phyloP scores from a whole-genome alignment of 1,140 invertebrate species.

The Dysdera silvatica region DNA sequence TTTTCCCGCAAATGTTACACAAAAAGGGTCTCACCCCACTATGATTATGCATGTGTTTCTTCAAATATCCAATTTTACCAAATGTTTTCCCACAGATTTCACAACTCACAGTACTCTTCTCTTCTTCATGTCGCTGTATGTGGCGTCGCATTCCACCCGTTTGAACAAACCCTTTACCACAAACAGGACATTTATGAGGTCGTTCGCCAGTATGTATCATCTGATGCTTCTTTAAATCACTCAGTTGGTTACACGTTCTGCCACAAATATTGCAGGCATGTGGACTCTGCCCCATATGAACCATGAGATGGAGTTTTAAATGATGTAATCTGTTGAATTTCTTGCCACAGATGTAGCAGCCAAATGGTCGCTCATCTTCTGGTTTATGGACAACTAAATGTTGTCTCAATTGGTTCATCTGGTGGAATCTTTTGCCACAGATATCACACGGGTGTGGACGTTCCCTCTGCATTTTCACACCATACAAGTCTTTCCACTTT shows the following conservation, averaged over 20 bases:
- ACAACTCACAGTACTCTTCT: constrained; percentile 45
- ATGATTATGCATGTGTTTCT: constrained; percentile 66
- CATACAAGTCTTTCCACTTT: not conserved
- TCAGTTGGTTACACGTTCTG: constrained; percentile 18
- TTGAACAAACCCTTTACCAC: constrained; percentile 24
- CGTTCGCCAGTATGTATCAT: constrained; percentile 34
- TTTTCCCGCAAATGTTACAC: constrained; percentile 45
- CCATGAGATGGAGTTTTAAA: constrained; percentile 26
- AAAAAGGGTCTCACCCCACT: constrained; percentile 58
- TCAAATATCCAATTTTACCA: constrained; percentile 44
- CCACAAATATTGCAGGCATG: constrained; percentile 23
- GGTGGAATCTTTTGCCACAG: constrained; percentile 26
- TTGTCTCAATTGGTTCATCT: constrained; percentile 24
- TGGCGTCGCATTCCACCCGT: constrained; percentile 20
- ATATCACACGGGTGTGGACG: not conserved
- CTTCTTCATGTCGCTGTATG: constrained; percentile 16
- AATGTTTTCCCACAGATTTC: constrained; percentile 52
- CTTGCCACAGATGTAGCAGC: constrained; percentile 23
- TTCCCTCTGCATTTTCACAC: constrained; percentile 10
- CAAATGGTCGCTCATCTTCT: constrained; percentile 21
- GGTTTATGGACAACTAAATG: constrained; percentile 25
- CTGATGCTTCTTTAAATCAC: constrained; percentile 37
- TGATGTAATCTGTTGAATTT: constrained; percentile 26
- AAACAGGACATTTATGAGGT: constrained; percentile 23
- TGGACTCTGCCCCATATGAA: constrained; percentile 25